Evolutionary conservation across 2,113 vertebrate species (phyloP).

Genomic region (Tichodroma muraria): DNA sequence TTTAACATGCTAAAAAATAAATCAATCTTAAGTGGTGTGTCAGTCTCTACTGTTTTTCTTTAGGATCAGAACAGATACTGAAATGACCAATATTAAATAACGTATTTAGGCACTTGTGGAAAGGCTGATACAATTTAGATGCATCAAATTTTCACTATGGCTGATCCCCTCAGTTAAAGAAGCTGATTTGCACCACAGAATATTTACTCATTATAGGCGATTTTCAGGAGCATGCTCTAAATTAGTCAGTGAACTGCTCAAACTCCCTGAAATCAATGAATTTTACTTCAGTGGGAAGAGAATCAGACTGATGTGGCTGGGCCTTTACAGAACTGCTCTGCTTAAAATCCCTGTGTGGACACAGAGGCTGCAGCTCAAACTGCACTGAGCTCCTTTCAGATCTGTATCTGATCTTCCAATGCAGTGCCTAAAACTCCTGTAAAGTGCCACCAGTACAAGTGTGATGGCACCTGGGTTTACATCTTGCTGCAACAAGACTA

Average conservation of each 20-base stretch:
- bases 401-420: neutral
- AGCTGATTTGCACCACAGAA: neutral
- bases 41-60: neutral
- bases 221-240: neutral
- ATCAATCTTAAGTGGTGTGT: neutral
- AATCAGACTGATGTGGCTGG: too few species aligned
- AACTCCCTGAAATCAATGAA: neutral
- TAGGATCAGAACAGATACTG: neutral
- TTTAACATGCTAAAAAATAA: neutral
- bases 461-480: neutral
- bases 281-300: neutral
- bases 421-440: neutral
- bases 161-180: neutral
- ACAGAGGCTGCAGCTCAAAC: neutral
- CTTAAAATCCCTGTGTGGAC: neutral
- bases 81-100: neutral
- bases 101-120: neutral
- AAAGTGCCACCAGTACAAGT: neutral
- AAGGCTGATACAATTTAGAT: neutral
- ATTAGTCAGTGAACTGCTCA: neutral
- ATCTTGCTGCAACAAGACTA: neutral
- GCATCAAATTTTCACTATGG: neutral
- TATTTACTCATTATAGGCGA: neutral
- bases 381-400: neutral
- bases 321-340: neutral